phyloP scores from a whole-genome alignment of 2,113 vertebrate genomes.

The Lampris megalopsis region DNA sequence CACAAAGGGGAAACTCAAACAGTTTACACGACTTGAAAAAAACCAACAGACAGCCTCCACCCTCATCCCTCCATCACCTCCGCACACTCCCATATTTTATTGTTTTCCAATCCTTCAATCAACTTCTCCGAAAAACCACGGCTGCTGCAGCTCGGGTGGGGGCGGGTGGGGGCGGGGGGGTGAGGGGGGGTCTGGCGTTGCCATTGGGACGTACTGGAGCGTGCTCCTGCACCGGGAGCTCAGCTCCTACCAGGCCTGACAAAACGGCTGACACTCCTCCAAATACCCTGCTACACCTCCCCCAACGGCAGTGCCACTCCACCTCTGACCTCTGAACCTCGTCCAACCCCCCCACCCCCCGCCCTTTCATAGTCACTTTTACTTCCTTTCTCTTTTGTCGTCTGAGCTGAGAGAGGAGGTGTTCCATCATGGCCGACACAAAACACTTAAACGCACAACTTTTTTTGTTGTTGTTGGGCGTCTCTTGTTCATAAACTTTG shows the following conservation, averaged over 20 bases:
- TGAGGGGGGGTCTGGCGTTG: conserved; percentile 4
- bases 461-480: conserved; percentile 20
- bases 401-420: conserved; percentile 60
- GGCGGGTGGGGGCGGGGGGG: not conserved
- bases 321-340: conserved; percentile 75
- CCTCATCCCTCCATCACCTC: conserved; percentile 30
- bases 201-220: conserved; percentile 80
- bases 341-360: conserved; percentile 71
- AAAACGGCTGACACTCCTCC: conserved; percentile 78
- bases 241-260: conserved; percentile 77
- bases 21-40: conserved; percentile 35
- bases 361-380: conserved; percentile 78
- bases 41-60: conserved; percentile 70
- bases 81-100: conserved; percentile 29
- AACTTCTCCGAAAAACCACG: conserved; percentile 71
- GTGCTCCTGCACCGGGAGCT: conserved; percentile 72
- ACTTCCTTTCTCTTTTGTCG: conserved; percentile 77
- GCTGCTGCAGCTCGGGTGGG: conserved; percentile 63
- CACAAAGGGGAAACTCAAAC: conserved; percentile 19
- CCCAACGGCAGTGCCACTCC: conserved; percentile 74
- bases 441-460: conserved; percentile 45
- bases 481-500: not conserved
- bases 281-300: conserved; percentile 69
- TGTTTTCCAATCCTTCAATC: conserved; percentile 50
- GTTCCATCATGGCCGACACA: conserved; percentile 65